These are phyloP conservation scores for Phenganax subtilis DNA, from an alignment of 92 coral and sea anemone genomes.

Conservation along the genomic window DNA sequence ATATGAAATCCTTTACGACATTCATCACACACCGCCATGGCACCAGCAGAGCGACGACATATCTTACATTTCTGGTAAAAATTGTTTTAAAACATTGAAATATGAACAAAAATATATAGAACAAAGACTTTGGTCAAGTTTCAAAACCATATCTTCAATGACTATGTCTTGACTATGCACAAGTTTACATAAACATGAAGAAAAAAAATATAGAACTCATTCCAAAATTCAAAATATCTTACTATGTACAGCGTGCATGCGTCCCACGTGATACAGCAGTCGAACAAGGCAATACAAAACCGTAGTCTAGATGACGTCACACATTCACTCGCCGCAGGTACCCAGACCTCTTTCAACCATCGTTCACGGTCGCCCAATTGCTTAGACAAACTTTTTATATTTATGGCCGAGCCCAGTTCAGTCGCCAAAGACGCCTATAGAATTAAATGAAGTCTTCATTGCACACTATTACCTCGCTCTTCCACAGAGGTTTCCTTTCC, in stretches of 20 bases:
- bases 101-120: too few species aligned
- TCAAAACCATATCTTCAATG: too few species aligned
- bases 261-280: slow-evolving; percentile 74
- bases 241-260: slow-evolving; percentile 68
- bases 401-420: slow-evolving; percentile 52
- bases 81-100: too few species aligned
- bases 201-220: too few species aligned
- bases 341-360: slow-evolving; percentile 53
- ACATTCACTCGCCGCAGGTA: slow-evolving; percentile 56
- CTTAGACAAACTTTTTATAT: slow-evolving; percentile 53
- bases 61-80: slow-evolving; percentile 66
- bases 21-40: slow-evolving; percentile 68
- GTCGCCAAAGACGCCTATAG: slow-evolving; percentile 46
- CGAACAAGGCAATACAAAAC: slow-evolving; percentile 66
- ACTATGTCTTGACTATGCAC: too few species aligned
- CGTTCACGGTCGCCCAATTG: slow-evolving; percentile 28
- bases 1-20: slow-evolving; percentile 76
- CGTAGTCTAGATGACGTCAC: slow-evolving; percentile 72
- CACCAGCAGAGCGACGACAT: slow-evolving; percentile 61
- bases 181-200: too few species aligned
- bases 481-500: too few species aligned
- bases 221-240: slow-evolving; percentile 7
- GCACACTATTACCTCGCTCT: too few species aligned
- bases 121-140: too few species aligned
- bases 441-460: not conserved